Percentiles rank a stretch among this genome's conserved stretches.
phyloP scores from a whole-genome alignment of 1,140 invertebrate genomes.

The Lepidurus arcticus region DNA sequence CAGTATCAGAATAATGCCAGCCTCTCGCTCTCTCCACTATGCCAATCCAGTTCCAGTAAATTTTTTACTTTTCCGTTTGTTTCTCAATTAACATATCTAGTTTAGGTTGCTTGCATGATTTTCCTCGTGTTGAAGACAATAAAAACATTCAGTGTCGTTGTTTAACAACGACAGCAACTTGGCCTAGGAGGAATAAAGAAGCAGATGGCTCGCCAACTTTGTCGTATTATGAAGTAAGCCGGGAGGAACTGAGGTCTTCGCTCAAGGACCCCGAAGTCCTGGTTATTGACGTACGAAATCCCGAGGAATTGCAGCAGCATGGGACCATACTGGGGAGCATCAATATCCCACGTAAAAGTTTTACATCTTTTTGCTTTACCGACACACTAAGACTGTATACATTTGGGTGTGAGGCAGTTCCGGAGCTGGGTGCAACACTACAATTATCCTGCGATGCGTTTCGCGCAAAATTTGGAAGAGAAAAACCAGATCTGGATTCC shows the following conservation, averaged over 20 bases:
- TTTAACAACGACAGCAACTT: too few species aligned
- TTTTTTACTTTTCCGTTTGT: too few species aligned
- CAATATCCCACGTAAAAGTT: constrained; percentile 27
- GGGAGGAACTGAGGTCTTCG: background rate
- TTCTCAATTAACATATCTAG: too few species aligned
- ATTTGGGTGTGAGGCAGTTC: background rate
- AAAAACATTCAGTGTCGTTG: too few species aligned
- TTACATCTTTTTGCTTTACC: background rate
- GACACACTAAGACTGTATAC: background rate
- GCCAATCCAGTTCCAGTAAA: too few species aligned
- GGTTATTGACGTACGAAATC: constrained; percentile 25
- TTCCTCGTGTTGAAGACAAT: too few species aligned
- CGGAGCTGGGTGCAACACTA: background rate
- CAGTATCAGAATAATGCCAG: too few species aligned
- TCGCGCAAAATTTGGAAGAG: background rate
- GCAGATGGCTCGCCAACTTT: background rate
- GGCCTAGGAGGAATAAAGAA: background rate
- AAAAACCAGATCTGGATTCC: constrained; percentile 8
- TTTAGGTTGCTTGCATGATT: too few species aligned
- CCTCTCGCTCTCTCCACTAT: too few species aligned
- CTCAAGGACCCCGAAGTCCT: background rate
- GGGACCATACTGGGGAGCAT: constrained; percentile 14
- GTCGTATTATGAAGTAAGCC: constrained; percentile 6
- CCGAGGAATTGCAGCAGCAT: background rate
- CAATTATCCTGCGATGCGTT: background rate